Base-by-base conservation (phyloP, 2,888 invertebrate genomes). In the Chalcosyrphus nemorum region DNA sequence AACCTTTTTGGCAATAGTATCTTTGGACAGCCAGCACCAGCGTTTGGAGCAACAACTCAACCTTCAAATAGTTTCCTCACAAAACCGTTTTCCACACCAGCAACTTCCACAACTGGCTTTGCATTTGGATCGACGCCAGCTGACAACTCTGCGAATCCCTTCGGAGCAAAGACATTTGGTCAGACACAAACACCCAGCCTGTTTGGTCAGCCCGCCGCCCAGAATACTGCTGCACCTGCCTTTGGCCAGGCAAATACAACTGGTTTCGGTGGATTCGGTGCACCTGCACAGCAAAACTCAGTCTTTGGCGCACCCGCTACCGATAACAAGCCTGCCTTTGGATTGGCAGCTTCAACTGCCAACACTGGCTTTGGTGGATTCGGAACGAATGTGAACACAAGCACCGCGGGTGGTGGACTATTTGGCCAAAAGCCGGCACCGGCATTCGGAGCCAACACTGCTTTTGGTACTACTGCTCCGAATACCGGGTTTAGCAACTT, bases 1-100 rank as follows among this genome's bases (percentile, higher is more conserved):
- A 92, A 92, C 32, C 86, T 93, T 2, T 93, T 93, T 87, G 92
- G 92, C 1, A 89, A 90, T 7, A 92, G 92, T 19, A 88, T 89
- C 0, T 93, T 94, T 88, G 92, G 93, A 74, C 93, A 93, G 61
- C 86, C 89, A 4, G 86, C 88, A 4, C 92, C 92, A 17, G 89
- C 89, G 0, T 93, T 94, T 87, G 92, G 93, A 86, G 93, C 93
- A 17, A 21, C 74, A 71, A 92, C 94, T 0, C 93, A 93, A 4
- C 93, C 93, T 32, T 92, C 93, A 0, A 92, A 93, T 1, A 92
- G 93, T 56, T 92, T 95, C 38, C 95, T 97, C 91, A 95, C 94
- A 0, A 95, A 95, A 92, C 93, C 93, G 63, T 93, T 92, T 86
- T 92, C 93, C 59, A 93, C 92, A 11, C 90, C 94, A 2, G 91